Evolutionary conservation across 2,888 invertebrate genomes (phyloP).

Genomic region (Nomada flava): DNA sequence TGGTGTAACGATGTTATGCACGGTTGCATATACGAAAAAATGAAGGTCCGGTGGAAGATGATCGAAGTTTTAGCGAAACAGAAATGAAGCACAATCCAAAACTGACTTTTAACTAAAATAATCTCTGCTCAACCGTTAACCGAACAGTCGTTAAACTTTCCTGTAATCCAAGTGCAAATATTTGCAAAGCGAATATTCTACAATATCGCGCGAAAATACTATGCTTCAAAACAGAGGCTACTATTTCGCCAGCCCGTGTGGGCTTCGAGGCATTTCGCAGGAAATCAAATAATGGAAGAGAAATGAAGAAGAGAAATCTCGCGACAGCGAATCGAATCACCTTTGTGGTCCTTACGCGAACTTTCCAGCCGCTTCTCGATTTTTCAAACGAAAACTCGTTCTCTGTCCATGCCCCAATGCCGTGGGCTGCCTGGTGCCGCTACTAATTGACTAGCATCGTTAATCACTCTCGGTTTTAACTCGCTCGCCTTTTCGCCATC

Average conservation of each 20-base stretch:
- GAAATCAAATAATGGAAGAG: not conserved
- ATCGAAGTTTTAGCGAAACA: too few species aligned
- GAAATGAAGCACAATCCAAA: too few species aligned
- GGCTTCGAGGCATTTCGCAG: not conserved
- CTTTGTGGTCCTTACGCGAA: not conserved
- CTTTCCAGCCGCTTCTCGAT: conserved; percentile 21
- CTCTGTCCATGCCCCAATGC: conserved; percentile 54
- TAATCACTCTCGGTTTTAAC: conserved; percentile 80
- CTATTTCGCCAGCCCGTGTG: not conserved
- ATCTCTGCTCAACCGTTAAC: too few species aligned
- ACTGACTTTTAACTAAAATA: too few species aligned
- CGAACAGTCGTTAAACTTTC: too few species aligned
- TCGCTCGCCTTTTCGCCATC: conserved; percentile 56
- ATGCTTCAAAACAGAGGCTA: too few species aligned
- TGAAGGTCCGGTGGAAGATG: too few species aligned
- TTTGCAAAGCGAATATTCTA: too few species aligned
- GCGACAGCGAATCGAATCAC: conserved; percentile 9
- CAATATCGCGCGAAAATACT: too few species aligned
- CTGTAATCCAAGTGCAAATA: too few species aligned
- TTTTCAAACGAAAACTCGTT: conserved; percentile 18
- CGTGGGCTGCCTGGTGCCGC: conserved; percentile 70
- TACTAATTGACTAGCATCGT: conserved; percentile 84
- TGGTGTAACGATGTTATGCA: too few species aligned
- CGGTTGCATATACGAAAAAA: too few species aligned
- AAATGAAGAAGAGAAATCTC: not conserved